These are phyloP conservation scores for Stegana nigrithorax DNA, from an alignment of 2,888 invertebrate genomes.

Conservation along the genomic window DNA sequence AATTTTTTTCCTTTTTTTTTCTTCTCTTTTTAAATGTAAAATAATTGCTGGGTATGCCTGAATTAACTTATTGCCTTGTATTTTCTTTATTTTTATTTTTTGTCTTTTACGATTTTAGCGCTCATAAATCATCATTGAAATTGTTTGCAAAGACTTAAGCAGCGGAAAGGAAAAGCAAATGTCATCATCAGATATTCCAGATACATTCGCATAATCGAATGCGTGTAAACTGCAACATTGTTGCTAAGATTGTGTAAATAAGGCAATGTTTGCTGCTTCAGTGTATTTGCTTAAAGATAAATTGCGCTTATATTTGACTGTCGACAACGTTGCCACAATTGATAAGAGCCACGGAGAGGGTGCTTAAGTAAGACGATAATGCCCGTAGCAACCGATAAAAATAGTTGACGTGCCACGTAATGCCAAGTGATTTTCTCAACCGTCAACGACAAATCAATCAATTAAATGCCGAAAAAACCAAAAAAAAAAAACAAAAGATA, in stretches of 20 bases:
- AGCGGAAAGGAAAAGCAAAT: slow-evolving; percentile 11
- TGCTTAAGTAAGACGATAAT: slow-evolving; percentile 47
- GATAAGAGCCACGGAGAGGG: slow-evolving; percentile 22
- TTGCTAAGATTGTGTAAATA: slow-evolving; percentile 57
- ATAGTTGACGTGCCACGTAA: too few relatives aligned
- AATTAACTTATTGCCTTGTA: background rate
- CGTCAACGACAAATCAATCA: too few relatives aligned
- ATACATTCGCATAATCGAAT: slow-evolving; percentile 20
- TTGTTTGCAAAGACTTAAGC: slow-evolving; percentile 27
- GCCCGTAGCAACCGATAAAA: too few relatives aligned
- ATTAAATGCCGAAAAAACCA: too few relatives aligned
- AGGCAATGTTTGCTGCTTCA: slow-evolving; percentile 45
- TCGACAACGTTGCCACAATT: slow-evolving; percentile 1
- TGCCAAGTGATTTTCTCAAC: too few relatives aligned
- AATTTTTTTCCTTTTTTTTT: too few relatives aligned
- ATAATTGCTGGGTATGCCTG: background rate
- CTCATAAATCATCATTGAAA: slow-evolving; percentile 48
- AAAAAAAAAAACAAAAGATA: too few relatives aligned
- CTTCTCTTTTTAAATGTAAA: too few relatives aligned
- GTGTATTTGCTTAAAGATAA: slow-evolving; percentile 50
- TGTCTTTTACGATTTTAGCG: background rate
- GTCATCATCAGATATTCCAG: slow-evolving; percentile 31
- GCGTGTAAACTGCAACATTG: slow-evolving; percentile 55
- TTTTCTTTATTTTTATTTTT: background rate
- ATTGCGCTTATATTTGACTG: slow-evolving; percentile 32